Conservation (phyloP, 2,113 vertebrate species). For the Nibea coibor region DNA sequence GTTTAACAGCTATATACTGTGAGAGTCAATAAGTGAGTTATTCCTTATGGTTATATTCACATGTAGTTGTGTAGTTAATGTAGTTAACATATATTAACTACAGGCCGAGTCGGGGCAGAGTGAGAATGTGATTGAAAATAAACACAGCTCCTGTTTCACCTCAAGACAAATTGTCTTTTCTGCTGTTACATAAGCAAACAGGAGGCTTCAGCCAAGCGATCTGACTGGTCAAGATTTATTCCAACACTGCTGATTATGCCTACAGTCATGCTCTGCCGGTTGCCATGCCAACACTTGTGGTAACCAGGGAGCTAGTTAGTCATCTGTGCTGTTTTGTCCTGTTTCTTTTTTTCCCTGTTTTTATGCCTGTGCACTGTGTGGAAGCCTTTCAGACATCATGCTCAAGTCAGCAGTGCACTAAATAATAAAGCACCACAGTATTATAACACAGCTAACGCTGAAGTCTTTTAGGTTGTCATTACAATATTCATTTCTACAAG, state of each 20-base stretch:
- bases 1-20: background rate
- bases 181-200: constrained; percentile 8
- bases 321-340: constrained; percentile 39
- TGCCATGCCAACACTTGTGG: constrained; percentile 55
- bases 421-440: constrained; percentile 2
- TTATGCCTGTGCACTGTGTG: background rate
- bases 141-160: background rate
- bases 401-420: background rate
- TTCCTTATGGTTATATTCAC: background rate
- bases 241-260: constrained; percentile 36
- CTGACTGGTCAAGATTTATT: constrained; percentile 47
- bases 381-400: background rate
- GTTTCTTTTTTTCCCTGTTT: constrained; percentile 5
- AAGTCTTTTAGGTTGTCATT: background rate
- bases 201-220: constrained; percentile 9
- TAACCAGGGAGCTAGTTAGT: constrained; percentile 58
- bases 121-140: background rate
- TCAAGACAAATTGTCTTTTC: constrained; percentile 30
- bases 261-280: constrained; percentile 50
- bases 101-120: background rate
- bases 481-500: background rate
- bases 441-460: background rate
- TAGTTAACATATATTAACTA: too few relatives aligned
- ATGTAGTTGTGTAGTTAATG: too few relatives aligned
- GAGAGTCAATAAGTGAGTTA: background rate